These are phyloP conservation scores for Vulpes vulpes DNA, from an alignment of 2,113 vertebrate species.

Conservation along the genomic window DNA sequence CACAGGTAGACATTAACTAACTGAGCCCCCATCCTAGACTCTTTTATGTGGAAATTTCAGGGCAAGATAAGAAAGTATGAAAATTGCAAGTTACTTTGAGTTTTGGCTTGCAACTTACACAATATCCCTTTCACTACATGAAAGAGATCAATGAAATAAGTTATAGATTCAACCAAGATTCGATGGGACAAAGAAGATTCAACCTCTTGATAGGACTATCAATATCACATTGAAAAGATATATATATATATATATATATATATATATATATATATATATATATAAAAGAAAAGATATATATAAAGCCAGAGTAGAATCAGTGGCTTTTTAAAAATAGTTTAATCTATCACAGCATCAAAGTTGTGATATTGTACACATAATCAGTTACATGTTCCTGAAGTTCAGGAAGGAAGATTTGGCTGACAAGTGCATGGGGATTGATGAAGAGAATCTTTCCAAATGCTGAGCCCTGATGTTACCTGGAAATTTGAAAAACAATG, in stretches of 20 bases:
- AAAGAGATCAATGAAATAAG: neutral
- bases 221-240: neutral
- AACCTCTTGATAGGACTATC: neutral
- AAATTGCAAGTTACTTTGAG: neutral
- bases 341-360: neutral
- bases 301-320: neutral
- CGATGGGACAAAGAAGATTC: neutral
- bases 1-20: neutral
- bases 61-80: neutral
- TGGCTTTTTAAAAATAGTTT: neutral
- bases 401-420: neutral
- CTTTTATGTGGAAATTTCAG: neutral
- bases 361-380: neutral
- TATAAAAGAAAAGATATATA: neutral
- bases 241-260: neutral
- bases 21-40: neutral
- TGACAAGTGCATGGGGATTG: neutral
- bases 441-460: neutral
- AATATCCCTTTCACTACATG: neutral
- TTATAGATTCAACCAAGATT: neutral
- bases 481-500: neutral
- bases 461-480: neutral
- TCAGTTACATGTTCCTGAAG: accelerated
- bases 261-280: too few species aligned
- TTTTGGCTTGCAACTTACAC: neutral